Conservation (phyloP, 2,797 vertebrate genomes). For the Lates japonicus region DNA sequence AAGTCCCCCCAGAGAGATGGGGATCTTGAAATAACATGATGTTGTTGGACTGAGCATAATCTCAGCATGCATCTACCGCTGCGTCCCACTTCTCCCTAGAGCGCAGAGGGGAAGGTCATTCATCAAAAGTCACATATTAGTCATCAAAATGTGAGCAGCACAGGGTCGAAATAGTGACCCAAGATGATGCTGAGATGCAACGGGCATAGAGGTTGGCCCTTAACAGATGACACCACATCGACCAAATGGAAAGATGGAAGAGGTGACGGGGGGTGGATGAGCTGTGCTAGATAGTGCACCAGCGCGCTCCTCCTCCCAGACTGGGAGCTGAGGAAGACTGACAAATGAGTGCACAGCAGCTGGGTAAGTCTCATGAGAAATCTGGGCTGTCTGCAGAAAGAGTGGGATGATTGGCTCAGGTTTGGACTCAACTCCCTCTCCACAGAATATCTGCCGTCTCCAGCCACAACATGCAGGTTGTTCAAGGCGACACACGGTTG, state of each 20-base stretch:
- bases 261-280: neutral
- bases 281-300: constrained; percentile 11
- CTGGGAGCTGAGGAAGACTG: constrained; percentile 47
- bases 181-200: constrained; percentile 43
- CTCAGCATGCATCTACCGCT: constrained; percentile 50
- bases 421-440: constrained; percentile 37
- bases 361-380: constrained; percentile 57
- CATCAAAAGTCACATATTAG: constrained; percentile 78
- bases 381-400: constrained; percentile 51
- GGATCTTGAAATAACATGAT: constrained; percentile 49
- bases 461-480: constrained; percentile 43
- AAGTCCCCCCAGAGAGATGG: constrained; percentile 18
- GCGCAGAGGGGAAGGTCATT: constrained; percentile 70
- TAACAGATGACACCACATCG: constrained; percentile 62
- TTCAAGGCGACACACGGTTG: constrained; percentile 56
- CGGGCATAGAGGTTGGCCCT: constrained; percentile 41
- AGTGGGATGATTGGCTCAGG: constrained; percentile 43
- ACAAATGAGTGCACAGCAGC: constrained; percentile 66
- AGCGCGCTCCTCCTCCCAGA: constrained; percentile 34
- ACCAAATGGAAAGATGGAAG: constrained; percentile 30
- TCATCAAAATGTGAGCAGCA: constrained; percentile 69
- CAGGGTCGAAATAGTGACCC: constrained; percentile 50
- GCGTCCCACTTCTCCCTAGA: constrained; percentile 47
- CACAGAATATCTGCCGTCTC: constrained; percentile 24
- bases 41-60: constrained; percentile 60